These are phyloP conservation scores for Oligia latruncula DNA, from an alignment of 2,888 invertebrate genomes.

Conservation along the genomic window DNA sequence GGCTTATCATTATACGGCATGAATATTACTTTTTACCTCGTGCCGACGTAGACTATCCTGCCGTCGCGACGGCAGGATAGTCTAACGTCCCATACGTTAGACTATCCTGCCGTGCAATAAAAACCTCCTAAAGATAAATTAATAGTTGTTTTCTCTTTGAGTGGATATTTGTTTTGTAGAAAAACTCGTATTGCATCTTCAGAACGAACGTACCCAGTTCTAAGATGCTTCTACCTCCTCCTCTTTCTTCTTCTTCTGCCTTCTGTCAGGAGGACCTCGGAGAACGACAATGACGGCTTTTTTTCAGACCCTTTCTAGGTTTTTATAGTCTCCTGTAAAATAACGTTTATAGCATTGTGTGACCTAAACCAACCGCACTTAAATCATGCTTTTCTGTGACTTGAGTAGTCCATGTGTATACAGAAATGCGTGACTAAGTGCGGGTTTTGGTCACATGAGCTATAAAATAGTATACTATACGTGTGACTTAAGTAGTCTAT, in stretches of 20 bases:
- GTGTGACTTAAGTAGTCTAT: too few species aligned
- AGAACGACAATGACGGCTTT: not conserved
- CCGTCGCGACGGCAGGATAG: too few species aligned
- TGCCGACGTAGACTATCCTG: not conserved
- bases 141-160: too few species aligned
- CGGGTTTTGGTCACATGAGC: too few species aligned
- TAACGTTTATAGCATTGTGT: not conserved
- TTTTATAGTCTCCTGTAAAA: not conserved
- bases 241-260: not conserved
- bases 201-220: not conserved
- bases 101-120: not conserved
- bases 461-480: too few species aligned
- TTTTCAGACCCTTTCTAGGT: not conserved
- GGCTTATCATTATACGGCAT: conserved; percentile 7
- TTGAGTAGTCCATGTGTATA: too few species aligned
- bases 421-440: too few species aligned
- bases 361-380: too few species aligned
- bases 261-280: not conserved
- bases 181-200: too few species aligned
- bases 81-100: too few species aligned
- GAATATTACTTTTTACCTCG: not conserved
- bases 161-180: too few species aligned
- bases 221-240: not conserved
- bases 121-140: not conserved
- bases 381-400: too few species aligned